Percentiles rank a stretch among this genome's conserved stretches.
phyloP scores from a whole-genome alignment of 2,888 invertebrate species.

The Athalia cordata region DNA sequence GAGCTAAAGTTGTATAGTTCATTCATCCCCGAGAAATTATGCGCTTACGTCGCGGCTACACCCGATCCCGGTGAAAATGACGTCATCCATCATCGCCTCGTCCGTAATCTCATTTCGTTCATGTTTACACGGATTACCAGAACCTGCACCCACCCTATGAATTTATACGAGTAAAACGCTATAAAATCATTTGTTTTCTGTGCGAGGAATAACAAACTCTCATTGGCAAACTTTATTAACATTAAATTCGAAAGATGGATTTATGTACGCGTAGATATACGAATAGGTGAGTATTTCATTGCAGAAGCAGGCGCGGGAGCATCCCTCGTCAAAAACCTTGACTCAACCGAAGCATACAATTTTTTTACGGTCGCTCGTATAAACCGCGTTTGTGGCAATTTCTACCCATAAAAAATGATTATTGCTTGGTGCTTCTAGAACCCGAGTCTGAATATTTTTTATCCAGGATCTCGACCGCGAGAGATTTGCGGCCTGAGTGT shows the following conservation, averaged over 20 bases:
- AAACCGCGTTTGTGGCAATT: conserved; percentile 52
- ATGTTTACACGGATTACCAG: conserved; percentile 6
- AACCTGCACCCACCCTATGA: not conserved
- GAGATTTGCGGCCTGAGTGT: too few species aligned
- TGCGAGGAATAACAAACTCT: conserved; percentile 55
- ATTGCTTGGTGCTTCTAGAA: conserved; percentile 23
- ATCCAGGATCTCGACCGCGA: conserved; percentile 2
- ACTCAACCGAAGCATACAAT: conserved; percentile 35
- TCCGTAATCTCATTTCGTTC: conserved; percentile 34
- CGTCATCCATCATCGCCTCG: conserved; percentile 20
- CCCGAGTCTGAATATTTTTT: conserved; percentile 25
- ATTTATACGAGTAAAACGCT: conserved; percentile 18
- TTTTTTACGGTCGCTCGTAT: conserved; percentile 56
- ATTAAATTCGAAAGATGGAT: conserved; percentile 29
- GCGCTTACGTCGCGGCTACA: not conserved
- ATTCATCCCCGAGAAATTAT: not conserved
- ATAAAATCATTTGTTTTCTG: conserved; percentile 52
- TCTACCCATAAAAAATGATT: conserved; percentile 52
- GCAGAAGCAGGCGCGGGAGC: not conserved
- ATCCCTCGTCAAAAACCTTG: conserved; percentile 15
- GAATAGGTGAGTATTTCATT: too few species aligned
- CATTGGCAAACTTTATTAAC: conserved; percentile 58
- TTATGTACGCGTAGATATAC: not conserved
- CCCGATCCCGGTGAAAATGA: conserved; percentile 5
- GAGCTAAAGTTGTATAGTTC: not conserved